phyloP scores from a whole-genome alignment of 1,140 invertebrate species.

The Drosophila nannoptera region DNA sequence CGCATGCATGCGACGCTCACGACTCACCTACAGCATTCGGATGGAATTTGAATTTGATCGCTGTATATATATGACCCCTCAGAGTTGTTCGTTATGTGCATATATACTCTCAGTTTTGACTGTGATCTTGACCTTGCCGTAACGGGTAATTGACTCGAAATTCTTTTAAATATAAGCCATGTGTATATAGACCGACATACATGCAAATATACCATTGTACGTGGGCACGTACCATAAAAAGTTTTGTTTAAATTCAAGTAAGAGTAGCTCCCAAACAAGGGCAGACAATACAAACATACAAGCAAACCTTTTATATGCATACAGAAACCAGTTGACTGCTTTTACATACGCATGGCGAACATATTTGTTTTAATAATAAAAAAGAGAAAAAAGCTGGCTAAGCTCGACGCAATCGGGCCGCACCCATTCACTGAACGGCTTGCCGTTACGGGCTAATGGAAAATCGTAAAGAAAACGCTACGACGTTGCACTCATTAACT shows the following conservation, averaged over 20 bases:
- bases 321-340: conserved; percentile 21
- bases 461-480: conserved; percentile 58
- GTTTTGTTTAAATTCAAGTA: too few relatives aligned
- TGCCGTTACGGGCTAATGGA: conserved; percentile 21
- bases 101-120: conserved; percentile 13
- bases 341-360: conserved; percentile 41
- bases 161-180: neutral
- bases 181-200: neutral
- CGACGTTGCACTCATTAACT: conserved; percentile 30
- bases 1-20: conserved; percentile 34
- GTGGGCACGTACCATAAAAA: neutral
- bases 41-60: conserved; percentile 48
- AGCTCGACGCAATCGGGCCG: conserved; percentile 36
- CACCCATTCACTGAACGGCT: conserved; percentile 41
- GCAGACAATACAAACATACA: neutral
- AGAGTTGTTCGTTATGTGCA: too few relatives aligned
- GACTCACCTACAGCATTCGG: conserved; percentile 26
- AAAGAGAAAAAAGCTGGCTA: conserved; percentile 15
- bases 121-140: conserved; percentile 19
- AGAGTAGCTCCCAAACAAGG: neutral
- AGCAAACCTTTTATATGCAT: conserved; percentile 4
- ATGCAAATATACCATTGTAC: neutral
- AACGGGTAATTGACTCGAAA: conserved; percentile 11
- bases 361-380: conserved; percentile 67
- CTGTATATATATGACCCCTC: neutral